Conservation (phyloP, 1,140 invertebrate species). For the Meteorus sp. region DNA sequence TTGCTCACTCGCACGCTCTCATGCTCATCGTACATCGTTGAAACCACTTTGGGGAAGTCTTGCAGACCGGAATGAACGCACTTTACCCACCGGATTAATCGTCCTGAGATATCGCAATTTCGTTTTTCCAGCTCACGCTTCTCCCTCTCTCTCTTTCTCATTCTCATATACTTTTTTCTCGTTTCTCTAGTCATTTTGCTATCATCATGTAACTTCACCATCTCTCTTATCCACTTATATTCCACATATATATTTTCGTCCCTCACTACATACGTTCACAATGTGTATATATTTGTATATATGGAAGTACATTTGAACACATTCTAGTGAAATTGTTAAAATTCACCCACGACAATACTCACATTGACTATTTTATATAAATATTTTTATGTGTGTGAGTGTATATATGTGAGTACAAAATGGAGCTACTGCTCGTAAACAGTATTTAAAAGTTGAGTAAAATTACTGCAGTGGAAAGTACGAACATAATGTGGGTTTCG, state of each 20-base stretch:
- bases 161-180: not conserved
- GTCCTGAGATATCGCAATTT: constrained; percentile 14
- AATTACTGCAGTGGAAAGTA: constrained; percentile 26
- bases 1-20: no score
- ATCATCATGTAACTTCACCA: no score
- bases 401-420: constrained; percentile 4
- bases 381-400: no score
- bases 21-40: not conserved
- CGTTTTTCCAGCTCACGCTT: constrained; percentile 8
- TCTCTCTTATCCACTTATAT: not conserved
- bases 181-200: no score
- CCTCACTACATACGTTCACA: no score
- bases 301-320: no score
- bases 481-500: constrained; percentile 34
- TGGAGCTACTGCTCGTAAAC: constrained; percentile 16
- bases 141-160: constrained; percentile 1
- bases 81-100: constrained; percentile 9
- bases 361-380: no score
- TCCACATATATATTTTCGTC: no score
- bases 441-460: constrained; percentile 33
- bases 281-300: no score
- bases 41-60: constrained; percentile 4
- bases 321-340: no score
- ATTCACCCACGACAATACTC: no score
- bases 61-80: constrained; percentile 13